Evolutionary conservation across 2,888 invertebrate genomes (phyloP), one percentile per base, ranked within the genome.

Genomic region (Apamea epomidion): DNA sequence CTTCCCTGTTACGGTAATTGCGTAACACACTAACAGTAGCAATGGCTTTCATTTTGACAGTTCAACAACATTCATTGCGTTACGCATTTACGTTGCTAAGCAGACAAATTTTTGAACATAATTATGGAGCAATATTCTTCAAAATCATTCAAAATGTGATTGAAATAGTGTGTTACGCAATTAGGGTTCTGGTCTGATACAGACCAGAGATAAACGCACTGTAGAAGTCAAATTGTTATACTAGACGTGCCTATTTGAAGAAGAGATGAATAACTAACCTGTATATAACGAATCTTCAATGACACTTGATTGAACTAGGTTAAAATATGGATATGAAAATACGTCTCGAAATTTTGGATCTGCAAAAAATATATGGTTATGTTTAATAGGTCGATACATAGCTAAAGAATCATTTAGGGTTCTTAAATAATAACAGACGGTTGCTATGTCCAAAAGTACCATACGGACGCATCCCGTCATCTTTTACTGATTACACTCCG

Each of bases 261-360:
- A 48, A 48, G 29, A 32, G n/a, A n/a, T 16, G 3, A 18, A 2
- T 37, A 58, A 90, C 87, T 89, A 93, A 98, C 98, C 98, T 92
- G 98, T 96, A 93, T 98, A 96, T 48, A 98, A 93, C 0, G 98
- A 97, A 93, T 98, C 97, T 91, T 98, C 98, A 83, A 98, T 97
- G 18, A 98, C 97, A 87, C 95, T 96, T 0, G 98, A 98, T 92
- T 99, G 98, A 10, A 98, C 97, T 60, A 97, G 91, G 94, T 98
- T 98, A 94, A 98, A 98, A 91, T 97, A 97, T 48, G 97, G 97
- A 94, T 98, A 98, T 29, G 95, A 89, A 92, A 98, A 98, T 76
- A 98, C 93, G 69, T 93, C 89, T 80, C 97, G 94, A 89, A 97
- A 98, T 91, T 97, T 97, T n/a, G 89, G 89, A 92, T 97, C 97